A percentile compares a stretch with the other conserved stretches of the same genome.
Conservation (phyloP, 2,797 vertebrate species). For the Alfaro cultratus region DNA sequence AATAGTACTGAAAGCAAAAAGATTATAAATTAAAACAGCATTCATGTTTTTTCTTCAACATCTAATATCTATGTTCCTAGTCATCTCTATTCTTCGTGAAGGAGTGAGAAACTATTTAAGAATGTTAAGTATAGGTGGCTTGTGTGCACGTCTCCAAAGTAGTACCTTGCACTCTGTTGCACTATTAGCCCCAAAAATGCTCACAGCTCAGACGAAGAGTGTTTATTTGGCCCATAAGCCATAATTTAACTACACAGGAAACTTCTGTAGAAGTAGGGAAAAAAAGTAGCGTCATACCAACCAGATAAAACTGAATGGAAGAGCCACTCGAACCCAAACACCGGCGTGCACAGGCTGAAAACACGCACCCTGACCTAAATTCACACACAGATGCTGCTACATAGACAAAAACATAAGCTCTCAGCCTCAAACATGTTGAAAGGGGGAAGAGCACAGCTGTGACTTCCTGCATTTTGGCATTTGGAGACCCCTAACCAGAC, state of each 20-base stretch:
- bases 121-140: background rate
- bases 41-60: background rate
- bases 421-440: conserved; percentile 47
- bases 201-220: conserved; percentile 43
- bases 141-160: background rate
- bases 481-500: conserved; percentile 63
- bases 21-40: background rate
- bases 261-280: conserved; percentile 57
- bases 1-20: background rate
- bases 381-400: conserved; percentile 40
- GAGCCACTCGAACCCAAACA: conserved; percentile 41
- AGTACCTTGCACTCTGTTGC: conserved; percentile 35
- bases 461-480: conserved; percentile 75
- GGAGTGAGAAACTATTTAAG: conserved; percentile 24
- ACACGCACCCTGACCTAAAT: conserved; percentile 46
- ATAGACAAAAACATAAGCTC: conserved; percentile 48
- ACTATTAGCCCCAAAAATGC: conserved; percentile 47
- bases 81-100: background rate
- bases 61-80: background rate
- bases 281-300: conserved; percentile 47
- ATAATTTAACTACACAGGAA: conserved; percentile 57
- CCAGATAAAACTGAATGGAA: conserved; percentile 54
- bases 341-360: conserved; percentile 22
- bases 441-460: conserved; percentile 76
- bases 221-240: conserved; percentile 61